Percentiles rank a stretch among this genome's conserved stretches.
These are phyloP conservation scores for Parauchenoglanis ngamensis DNA, from an alignment of 2,797 vertebrate species.

Conservation along the genomic window DNA sequence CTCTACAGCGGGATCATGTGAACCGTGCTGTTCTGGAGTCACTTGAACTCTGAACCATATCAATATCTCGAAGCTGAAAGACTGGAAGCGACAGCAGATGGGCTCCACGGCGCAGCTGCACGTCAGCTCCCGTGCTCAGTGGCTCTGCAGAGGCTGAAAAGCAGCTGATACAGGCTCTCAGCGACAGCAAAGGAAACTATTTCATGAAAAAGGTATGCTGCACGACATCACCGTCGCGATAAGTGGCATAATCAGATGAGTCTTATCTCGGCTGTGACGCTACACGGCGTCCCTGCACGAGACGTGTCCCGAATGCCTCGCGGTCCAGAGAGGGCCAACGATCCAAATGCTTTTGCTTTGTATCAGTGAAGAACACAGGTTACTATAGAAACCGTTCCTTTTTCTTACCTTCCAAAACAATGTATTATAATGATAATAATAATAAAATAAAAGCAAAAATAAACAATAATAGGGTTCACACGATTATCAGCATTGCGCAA, in stretches of 20 bases:
- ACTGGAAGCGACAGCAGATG: neutral
- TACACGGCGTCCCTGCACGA: neutral
- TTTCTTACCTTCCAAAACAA: neutral
- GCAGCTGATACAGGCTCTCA: neutral
- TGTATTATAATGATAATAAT: too few species aligned
- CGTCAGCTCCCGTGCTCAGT: neutral
- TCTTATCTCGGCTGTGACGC: neutral
- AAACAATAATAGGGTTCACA: neutral
- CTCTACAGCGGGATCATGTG: neutral
- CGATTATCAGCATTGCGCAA: neutral
- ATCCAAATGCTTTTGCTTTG: neutral
- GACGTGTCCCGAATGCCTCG: neutral
- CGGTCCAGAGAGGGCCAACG: neutral
- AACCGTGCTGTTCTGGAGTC: neutral
- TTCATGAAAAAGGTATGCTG: neutral
- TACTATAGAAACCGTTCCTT: neutral
- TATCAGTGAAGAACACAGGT: neutral
- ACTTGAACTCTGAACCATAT: neutral
- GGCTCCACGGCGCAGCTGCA: neutral
- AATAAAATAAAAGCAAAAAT: neutral
- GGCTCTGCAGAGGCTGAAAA: neutral
- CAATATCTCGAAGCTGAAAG: neutral
- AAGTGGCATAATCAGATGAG: neutral
- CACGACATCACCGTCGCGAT: neutral
- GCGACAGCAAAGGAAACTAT: too few species aligned